Base-by-base conservation (phyloP, 1,140 invertebrate genomes). In the Trichonephila inaurata region DNA sequence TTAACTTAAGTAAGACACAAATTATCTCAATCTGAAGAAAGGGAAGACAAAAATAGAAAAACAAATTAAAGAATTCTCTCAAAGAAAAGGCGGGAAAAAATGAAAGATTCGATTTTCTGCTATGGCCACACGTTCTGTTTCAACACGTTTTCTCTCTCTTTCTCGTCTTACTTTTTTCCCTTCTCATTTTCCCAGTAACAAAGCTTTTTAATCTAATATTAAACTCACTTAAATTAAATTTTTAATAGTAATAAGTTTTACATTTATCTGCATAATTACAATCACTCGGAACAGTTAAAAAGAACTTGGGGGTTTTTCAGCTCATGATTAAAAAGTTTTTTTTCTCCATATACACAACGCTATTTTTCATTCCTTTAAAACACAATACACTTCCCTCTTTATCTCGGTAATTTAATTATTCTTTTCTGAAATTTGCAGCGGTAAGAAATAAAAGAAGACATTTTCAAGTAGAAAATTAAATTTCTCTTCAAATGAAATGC, bases 161-260 rank as follows among this genome's bases (percentile, higher is more conserved):
- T 69, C 21, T 69, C 21, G n/a, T 1, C 1, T 28, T 40, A 14
- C 3, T 24, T 77, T 33, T 77, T 19, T 40, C 2, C 19, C 19
- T 18, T 64, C 21, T 19, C 16, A 19, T 64, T 64, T 64, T 16
- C 16, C 18, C 61, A 33, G 72, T 18, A 2, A 77, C 72, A 77
- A 77, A 33, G 33, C 28, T 40, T 77, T 77, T 33, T 77, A 77
- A 77, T 77, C 72, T 77, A 77, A 77, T 77, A 77, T 77, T 77
- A 33, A 77, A 77, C 33, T 18, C 33, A 12, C 72, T 77, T 40
- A 77, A 33, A 64, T 64, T 64, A 6, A 64, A 19, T 64, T 62
- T 64, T 21, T 18, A 40, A 33, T 14, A 33, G 28, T 24, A 77
- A 77, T 40, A 33, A 33, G 72, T 33, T 77, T 77, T 33, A 40